A percentile compares a stretch with the other conserved stretches of the same genome.
phyloP scores from a whole-genome alignment of 2,888 invertebrate species.

The Tortricodes alternella region DNA sequence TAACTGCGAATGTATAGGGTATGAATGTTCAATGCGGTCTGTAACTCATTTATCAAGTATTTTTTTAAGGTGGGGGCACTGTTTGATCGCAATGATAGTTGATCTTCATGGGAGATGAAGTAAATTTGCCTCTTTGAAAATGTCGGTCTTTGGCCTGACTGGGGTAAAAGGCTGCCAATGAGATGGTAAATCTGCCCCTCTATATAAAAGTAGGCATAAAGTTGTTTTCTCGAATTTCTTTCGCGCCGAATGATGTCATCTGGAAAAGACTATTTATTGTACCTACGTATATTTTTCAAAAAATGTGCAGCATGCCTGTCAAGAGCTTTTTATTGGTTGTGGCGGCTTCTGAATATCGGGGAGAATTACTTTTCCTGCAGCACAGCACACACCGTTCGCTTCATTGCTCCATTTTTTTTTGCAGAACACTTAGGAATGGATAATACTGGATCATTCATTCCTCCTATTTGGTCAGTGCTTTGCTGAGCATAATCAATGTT shows the following conservation, averaged over 20 bases:
- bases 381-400: slow-evolving; percentile 23
- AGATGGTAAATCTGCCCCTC: slow-evolving; percentile 37
- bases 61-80: slow-evolving; percentile 34
- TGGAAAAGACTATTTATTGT: slow-evolving; percentile 39
- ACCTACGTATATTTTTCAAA: slow-evolving; percentile 30
- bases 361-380: background rate
- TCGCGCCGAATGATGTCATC: slow-evolving; percentile 42
- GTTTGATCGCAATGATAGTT: slow-evolving; percentile 37
- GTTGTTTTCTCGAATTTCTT: slow-evolving; percentile 37
- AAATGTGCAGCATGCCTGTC: slow-evolving; percentile 33
- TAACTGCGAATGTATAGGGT: background rate
- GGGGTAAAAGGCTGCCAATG: slow-evolving; percentile 38
- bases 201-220: slow-evolving; percentile 39
- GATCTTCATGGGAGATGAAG: slow-evolving; percentile 40
- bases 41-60: slow-evolving; percentile 32
- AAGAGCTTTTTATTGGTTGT: slow-evolving; percentile 33
- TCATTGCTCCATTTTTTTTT: background rate
- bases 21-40: slow-evolving; percentile 1
- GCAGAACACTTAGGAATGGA: background rate
- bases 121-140: slow-evolving; percentile 48
- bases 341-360: slow-evolving; percentile 27
- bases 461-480: background rate
- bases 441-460: too few species aligned
- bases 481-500: too few species aligned
- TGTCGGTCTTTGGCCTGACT: slow-evolving; percentile 36